Conservation (phyloP, 1,140 invertebrate genomes). For the Asobara japonica region DNA sequence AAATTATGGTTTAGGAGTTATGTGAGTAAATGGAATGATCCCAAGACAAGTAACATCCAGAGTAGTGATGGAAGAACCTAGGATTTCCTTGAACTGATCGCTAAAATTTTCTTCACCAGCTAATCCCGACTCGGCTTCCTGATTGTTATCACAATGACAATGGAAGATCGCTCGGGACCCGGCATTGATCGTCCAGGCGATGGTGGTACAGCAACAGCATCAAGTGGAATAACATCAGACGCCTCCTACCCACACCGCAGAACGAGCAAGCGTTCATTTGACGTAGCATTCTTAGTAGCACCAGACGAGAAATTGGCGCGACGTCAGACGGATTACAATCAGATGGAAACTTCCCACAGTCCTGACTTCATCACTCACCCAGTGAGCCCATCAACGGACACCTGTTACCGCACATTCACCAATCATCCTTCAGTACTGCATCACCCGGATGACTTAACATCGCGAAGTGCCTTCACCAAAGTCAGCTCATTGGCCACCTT, state of each 20-base stretch:
- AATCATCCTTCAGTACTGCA: background rate
- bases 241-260: constrained; percentile 57
- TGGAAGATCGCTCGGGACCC: constrained; percentile 63
- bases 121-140: constrained; percentile 7
- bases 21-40: too few species aligned
- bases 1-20: too few species aligned
- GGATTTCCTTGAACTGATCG: too few species aligned
- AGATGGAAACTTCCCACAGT: constrained; percentile 33
- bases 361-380: constrained; percentile 14
- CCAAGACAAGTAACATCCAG: too few species aligned
- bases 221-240: constrained; percentile 49
- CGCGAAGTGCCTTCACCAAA: constrained; percentile 83
- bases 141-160: constrained; percentile 56
- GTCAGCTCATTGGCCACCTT: constrained; percentile 66
- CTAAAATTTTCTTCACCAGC: too few species aligned
- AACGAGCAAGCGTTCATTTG: constrained; percentile 79
- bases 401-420: background rate
- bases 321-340: constrained; percentile 64
- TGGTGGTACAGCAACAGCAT: constrained; percentile 46
- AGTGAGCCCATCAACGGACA: constrained; percentile 5
- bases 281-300: constrained; percentile 88
- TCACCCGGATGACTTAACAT: constrained; percentile 40
- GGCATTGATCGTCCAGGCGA: constrained; percentile 60
- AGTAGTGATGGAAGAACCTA: too few species aligned
- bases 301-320: constrained; percentile 82